Evolutionary conservation across 2,888 invertebrate genomes (phyloP), one percentile per base, ranked within the genome.

Genomic region (Micropterix aruncella): DNA sequence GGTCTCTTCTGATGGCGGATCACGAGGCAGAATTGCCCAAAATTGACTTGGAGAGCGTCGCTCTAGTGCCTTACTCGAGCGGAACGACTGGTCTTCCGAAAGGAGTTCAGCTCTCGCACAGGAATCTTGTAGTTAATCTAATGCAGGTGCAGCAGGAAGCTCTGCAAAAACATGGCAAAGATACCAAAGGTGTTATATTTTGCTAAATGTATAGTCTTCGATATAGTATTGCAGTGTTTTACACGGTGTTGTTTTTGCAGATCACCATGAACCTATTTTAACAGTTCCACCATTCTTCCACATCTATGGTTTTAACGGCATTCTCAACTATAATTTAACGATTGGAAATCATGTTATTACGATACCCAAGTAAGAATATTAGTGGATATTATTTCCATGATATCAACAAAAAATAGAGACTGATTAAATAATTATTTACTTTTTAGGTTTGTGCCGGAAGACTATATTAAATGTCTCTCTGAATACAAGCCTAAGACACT

Each of bases 81-180:
- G 74, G 90, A 1, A 89, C 90, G 0, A 89, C 87, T 0, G 89
- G 89, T 1, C 69, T 84, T 55, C 86, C 87, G 1, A 88, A 87
- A 63, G 86, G 86, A 2, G 87, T 87, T 1, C 77, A 79, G 75
- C 61, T 87, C 39, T 77, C 81, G 0, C 84, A 86, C 55, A 66
- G 67, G 51, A 85, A 84, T 56, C 66, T 85, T 14, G 73, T 77
- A 3, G 62, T 67, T 40, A 77, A 77, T 53, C 54, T 77, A 45
- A 61, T 65, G 44, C 76, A 76, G 56, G 55, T 66, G 2, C 59
- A 60, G 41, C 60, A 63, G 19, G 66, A 70, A 0, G 65, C 64
- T 48, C 53, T 71, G 45, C 66, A 66, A 62, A 66, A 70, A 47
- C 60, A 65, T 49, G 56, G 52, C n/a, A n/a, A n/a, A n/a, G 64